phyloP scores from a whole-genome alignment of 1,140 invertebrate species.

The Rhizoglyphus robini region DNA sequence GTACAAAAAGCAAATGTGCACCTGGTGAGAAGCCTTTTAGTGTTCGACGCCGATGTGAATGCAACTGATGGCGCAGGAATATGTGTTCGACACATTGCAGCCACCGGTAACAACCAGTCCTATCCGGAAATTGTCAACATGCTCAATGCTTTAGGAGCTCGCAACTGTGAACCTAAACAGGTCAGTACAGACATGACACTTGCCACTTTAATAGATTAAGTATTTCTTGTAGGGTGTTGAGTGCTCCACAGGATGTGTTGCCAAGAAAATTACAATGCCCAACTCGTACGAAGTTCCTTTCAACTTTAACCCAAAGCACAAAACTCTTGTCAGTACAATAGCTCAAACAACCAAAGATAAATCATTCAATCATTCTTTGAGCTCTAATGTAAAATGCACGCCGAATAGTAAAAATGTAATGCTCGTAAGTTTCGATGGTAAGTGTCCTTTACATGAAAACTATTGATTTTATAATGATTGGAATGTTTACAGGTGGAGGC shows the following conservation, averaged over 20 bases:
- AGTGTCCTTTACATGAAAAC: background rate
- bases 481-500: constrained; percentile 56
- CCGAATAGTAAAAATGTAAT: background rate
- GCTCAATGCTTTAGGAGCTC: constrained; percentile 18
- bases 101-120: constrained; percentile 18
- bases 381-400: too few relatives aligned
- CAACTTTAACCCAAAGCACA: constrained; percentile 2
- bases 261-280: background rate
- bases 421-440: constrained; percentile 17
- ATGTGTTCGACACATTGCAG: constrained; percentile 59
- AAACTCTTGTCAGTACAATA: background rate
- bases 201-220: too few relatives aligned
- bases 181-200: too few relatives aligned
- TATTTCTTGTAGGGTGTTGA: background rate
- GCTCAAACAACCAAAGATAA: background rate
- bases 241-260: background rate
- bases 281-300: background rate
- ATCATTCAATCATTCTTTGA: too few relatives aligned
- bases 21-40: constrained; percentile 50
- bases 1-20: constrained; percentile 25
- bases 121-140: constrained; percentile 23
- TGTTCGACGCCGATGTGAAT: constrained; percentile 64
- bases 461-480: background rate
- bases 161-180: constrained; percentile 6
- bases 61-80: constrained; percentile 49